A percentile compares a stretch with the other conserved stretches of the same genome.
phyloP scores from a whole-genome alignment of 2,113 vertebrate genomes.

The Tachysurus vachellii region DNA sequence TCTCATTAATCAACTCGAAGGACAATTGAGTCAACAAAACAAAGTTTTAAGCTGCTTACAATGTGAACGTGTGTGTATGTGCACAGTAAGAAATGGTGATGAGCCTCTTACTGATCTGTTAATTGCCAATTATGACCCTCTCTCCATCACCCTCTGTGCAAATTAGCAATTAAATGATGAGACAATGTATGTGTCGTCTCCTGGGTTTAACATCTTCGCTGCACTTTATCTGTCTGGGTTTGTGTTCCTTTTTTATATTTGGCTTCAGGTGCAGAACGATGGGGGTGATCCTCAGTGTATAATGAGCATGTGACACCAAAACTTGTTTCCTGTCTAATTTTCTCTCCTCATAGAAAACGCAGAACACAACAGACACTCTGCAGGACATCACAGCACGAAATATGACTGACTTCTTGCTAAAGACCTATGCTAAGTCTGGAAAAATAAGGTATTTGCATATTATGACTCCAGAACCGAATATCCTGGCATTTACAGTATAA shows the following conservation, averaged over 20 bases:
- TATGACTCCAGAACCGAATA: no score
- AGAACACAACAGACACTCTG: conserved; percentile 82
- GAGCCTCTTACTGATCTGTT: conserved; percentile 50
- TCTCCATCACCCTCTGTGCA: conserved; percentile 32
- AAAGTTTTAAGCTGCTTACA: conserved; percentile 26
- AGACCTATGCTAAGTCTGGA: conserved; percentile 78
- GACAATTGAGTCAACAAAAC: conserved; percentile 39
- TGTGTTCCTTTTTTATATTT: neutral
- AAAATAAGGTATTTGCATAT: conserved; percentile 66
- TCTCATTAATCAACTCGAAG: conserved; percentile 42
- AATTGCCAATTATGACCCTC: conserved; percentile 65
- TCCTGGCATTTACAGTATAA: neutral
- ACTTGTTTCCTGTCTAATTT: neutral
- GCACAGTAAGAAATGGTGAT: conserved; percentile 14
- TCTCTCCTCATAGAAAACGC: conserved; percentile 63
- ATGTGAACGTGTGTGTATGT: conserved; percentile 11
- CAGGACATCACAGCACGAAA: conserved; percentile 87
- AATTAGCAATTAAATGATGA: conserved; percentile 46
- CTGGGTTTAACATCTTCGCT: neutral
- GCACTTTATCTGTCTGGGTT: conserved; percentile 1
- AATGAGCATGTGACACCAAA: neutral
- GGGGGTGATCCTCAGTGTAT: neutral
- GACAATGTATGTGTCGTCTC: conserved; percentile 14
- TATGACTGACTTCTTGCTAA: conserved; percentile 90
- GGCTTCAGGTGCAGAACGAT: neutral